Conservation (phyloP, 2,888 invertebrate genomes). For the Nephrotoma flavescens region DNA sequence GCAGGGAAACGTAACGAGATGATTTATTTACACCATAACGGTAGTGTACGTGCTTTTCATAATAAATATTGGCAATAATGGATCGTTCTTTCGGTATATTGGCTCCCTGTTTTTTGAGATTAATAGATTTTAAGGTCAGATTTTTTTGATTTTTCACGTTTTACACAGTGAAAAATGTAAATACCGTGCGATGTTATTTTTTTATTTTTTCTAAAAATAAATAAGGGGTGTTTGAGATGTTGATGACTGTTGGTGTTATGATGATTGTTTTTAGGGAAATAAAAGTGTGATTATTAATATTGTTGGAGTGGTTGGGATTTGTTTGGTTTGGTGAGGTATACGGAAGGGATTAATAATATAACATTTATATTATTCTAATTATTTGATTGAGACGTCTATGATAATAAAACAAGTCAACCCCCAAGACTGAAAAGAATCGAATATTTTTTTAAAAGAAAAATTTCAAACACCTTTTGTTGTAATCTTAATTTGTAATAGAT, state of each 20-base stretch:
- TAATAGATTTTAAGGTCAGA: background rate
- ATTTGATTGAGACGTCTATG: background rate
- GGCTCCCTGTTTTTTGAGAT: background rate
- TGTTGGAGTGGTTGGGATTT: background rate
- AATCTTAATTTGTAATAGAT: too few species aligned
- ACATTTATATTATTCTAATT: background rate
- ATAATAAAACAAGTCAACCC: too few species aligned
- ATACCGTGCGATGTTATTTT: background rate
- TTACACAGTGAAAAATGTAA: background rate
- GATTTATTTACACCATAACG: background rate
- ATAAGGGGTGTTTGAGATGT: background rate
- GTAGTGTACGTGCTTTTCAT: background rate
- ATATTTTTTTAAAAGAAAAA: too few species aligned
- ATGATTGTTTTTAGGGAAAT: background rate
- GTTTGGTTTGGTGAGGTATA: background rate
- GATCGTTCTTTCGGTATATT: background rate
- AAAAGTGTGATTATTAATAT: background rate
- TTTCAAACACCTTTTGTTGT: too few species aligned
- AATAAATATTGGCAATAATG: background rate
- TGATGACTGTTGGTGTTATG: background rate
- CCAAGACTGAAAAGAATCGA: too few species aligned
- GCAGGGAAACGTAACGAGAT: background rate
- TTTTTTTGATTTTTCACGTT: background rate
- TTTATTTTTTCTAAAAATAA: background rate
- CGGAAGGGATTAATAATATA: background rate